These are phyloP conservation scores for Ptilorrhoa leucosticta DNA, from an alignment of 2,113 vertebrate genomes.

Conservation along the genomic window DNA sequence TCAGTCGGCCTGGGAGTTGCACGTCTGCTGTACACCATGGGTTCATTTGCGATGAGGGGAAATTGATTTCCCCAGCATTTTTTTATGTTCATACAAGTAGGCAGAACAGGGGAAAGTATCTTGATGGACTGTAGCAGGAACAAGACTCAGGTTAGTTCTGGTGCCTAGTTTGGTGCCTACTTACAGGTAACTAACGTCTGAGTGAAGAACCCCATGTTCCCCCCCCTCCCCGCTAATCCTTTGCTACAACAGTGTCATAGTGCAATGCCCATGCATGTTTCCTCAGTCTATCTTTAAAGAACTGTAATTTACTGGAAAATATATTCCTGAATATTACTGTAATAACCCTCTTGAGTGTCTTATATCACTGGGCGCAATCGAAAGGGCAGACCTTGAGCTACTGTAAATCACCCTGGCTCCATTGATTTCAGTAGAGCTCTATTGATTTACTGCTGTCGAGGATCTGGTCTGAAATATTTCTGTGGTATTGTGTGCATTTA, in stretches of 20 bases:
- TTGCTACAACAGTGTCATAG: background rate
- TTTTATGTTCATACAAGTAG: background rate
- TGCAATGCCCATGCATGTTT: background rate
- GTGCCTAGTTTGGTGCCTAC: background rate
- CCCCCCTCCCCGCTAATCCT: background rate
- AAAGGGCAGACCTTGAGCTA: conserved; percentile 49
- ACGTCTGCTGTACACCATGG: background rate
- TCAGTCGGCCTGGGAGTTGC: background rate
- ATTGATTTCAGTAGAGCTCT: conserved; percentile 41
- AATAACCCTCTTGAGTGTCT: conserved; percentile 40
- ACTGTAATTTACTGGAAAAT: conserved; percentile 43
- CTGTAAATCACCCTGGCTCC: conserved; percentile 12
- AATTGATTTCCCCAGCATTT: background rate
- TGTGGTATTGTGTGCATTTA: background rate
- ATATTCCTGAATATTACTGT: conserved; percentile 47
- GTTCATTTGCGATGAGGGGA: background rate
- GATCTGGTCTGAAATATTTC: conserved; percentile 44
- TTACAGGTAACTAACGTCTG: background rate
- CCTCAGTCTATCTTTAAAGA: conserved; percentile 6
- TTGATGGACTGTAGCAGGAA: background rate
- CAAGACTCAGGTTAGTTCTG: background rate
- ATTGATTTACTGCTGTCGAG: conserved; percentile 51
- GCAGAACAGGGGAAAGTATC: background rate
- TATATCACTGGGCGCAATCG: background rate
- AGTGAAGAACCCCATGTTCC: background rate